These are phyloP conservation scores for Ectemnius cavifrons DNA, from an alignment of 2,888 invertebrate species.

Conservation along the genomic window DNA sequence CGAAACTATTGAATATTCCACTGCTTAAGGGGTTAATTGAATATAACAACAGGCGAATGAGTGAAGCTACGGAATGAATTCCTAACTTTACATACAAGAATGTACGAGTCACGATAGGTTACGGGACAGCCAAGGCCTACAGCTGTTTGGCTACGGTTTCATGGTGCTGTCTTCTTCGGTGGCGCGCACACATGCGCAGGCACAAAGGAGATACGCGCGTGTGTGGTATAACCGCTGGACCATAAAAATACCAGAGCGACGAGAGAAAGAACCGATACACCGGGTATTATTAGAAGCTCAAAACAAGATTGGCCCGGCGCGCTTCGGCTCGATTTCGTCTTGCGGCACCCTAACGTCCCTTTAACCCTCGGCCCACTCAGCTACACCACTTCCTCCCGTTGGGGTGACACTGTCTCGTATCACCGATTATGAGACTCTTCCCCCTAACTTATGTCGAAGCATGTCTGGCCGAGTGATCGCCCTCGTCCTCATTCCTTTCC, in stretches of 20 bases:
- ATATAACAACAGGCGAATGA: too few relatives aligned
- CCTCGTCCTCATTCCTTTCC: too few relatives aligned
- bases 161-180: too few relatives aligned
- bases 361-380: slow-evolving; percentile 10
- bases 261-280: slow-evolving; percentile 40
- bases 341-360: slow-evolving; percentile 16
- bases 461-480: neutral
- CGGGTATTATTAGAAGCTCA: slow-evolving; percentile 66
- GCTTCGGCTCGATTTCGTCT: slow-evolving; percentile 25
- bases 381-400: neutral
- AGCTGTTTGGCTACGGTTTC: too few relatives aligned
- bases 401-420: slow-evolving; percentile 22
- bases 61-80: too few relatives aligned
- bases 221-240: slow-evolving; percentile 12
- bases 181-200: too few relatives aligned
- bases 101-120: too few relatives aligned
- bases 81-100: too few relatives aligned
- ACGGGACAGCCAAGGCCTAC: too few relatives aligned
- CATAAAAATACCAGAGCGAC: slow-evolving; percentile 63
- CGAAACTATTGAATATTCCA: too few relatives aligned
- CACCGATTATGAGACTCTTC: slow-evolving; percentile 21
- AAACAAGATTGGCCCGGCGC: slow-evolving; percentile 62
- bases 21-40: too few relatives aligned
- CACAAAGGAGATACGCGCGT: too few relatives aligned
- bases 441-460: slow-evolving; percentile 20